Base-by-base conservation (phyloP, 2,113 vertebrate genomes). In the zebrafish (Danio rerio) region DNA sequence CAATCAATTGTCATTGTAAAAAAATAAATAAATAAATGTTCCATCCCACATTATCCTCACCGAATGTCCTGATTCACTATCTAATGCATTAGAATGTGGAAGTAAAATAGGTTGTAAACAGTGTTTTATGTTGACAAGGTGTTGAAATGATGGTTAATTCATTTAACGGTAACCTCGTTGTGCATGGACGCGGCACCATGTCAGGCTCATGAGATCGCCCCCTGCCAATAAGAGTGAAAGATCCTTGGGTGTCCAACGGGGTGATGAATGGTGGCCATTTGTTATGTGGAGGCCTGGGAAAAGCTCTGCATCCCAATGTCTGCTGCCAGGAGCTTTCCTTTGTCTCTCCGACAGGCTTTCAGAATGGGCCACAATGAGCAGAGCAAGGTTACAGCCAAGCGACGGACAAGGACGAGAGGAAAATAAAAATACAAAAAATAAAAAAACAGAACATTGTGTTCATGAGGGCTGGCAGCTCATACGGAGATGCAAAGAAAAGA, bases 181-280 rank as follows among this genome's bases (percentile, higher is more conserved):
- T 5, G 5, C 50, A 20, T 52, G 66, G 74, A 73, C 69, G 56
- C n/a, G 43, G 65, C 40, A 45, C 9, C 78, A 16, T 53, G 71
- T 63, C 62, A 82, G 81, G 52, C 55, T 78, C 83, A 61, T 80
- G 76, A 74, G 81, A 87, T 82, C 83, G 84, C 81, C 81, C 80
- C 76, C 81, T 62, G 83, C 55, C 50, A 63, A 83, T 76, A 86
- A 84, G 71, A 86, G 55, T 79, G 72, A 82, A 84, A 71, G 81
- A 87, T 86, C 87, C 85, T 89, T 84, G 82, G 84, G 88, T 87
- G 88, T 86, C 90, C 89, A 65, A 70, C 90, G 86, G 90, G 81
- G 90, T 89, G 91, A 93, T 92, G 88, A 92, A 93, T 89, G 86
- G 81, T 83, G 78, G 53, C 84, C 85, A 89, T 92, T 92, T 89